These are phyloP conservation scores for Oophaga pumilio DNA, from an alignment of 2,113 vertebrate species.

Conservation along the genomic window DNA sequence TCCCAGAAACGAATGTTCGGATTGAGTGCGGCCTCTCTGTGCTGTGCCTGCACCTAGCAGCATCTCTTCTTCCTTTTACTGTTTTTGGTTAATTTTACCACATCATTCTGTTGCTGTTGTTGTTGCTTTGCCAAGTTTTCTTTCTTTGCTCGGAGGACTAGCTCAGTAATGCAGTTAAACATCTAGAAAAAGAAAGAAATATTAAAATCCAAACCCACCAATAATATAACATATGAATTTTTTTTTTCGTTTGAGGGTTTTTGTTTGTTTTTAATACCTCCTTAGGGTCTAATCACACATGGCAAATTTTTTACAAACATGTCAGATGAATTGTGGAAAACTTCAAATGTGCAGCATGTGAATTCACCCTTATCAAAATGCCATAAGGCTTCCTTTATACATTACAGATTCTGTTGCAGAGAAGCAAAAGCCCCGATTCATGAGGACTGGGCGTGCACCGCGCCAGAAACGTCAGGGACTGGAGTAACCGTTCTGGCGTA, in stretches of 20 bases:
- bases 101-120: conserved; percentile 96
- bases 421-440: background rate
- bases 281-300: no score
- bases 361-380: background rate
- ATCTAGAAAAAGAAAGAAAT: conserved; percentile 78
- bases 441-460: no score
- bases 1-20: conserved; percentile 70
- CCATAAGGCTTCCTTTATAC: background rate
- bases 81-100: conserved; percentile 96
- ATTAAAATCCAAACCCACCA: background rate
- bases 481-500: no score
- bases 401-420: background rate
- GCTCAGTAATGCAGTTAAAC: conserved; percentile 99
- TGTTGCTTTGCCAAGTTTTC: conserved; percentile 96
- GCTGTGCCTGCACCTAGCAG: conserved; percentile 81
- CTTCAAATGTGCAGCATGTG: no score
- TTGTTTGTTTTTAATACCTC: no score
- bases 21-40: conserved; percentile 74
- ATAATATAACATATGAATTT: no score
- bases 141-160: conserved; percentile 97
- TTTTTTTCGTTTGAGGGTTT: no score
- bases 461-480: no score
- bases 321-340: no score
- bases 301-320: no score
- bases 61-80: conserved; percentile 98